phyloP scores from a whole-genome alignment of 2,113 vertebrate species.

The Formicarius rufipectus region DNA sequence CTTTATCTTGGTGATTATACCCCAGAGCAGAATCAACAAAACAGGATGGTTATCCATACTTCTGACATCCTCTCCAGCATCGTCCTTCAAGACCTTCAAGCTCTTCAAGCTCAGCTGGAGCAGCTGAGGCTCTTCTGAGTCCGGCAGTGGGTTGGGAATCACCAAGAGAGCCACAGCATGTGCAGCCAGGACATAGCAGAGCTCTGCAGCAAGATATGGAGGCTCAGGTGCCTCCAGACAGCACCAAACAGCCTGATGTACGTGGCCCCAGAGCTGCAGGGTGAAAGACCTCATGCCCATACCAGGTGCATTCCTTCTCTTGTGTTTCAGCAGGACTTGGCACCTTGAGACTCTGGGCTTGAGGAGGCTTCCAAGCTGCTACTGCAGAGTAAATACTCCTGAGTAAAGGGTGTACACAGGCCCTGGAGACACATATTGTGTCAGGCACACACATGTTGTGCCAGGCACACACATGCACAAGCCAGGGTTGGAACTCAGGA shows the following conservation, averaged over 20 bases:
- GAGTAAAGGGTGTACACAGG: accelerated
- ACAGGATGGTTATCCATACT: neutral
- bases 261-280: accelerated
- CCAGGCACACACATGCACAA: accelerated
- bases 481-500: neutral
- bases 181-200: neutral
- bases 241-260: accelerated
- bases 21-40: neutral
- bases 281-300: accelerated
- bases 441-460: neutral
- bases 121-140: neutral
- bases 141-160: neutral
- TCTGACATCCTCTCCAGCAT: neutral
- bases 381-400: neutral
- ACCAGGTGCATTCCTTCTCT: neutral
- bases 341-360: accelerated
- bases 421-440: neutral
- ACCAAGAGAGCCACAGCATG: accelerated
- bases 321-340: accelerated
- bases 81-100: neutral
- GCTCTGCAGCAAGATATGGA: neutral
- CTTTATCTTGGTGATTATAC: neutral
- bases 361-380: neutral
- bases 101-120: neutral
- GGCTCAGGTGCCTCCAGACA: neutral